Base-by-base conservation (phyloP, 2,113 vertebrate genomes). In the Saccopteryx bilineata region DNA sequence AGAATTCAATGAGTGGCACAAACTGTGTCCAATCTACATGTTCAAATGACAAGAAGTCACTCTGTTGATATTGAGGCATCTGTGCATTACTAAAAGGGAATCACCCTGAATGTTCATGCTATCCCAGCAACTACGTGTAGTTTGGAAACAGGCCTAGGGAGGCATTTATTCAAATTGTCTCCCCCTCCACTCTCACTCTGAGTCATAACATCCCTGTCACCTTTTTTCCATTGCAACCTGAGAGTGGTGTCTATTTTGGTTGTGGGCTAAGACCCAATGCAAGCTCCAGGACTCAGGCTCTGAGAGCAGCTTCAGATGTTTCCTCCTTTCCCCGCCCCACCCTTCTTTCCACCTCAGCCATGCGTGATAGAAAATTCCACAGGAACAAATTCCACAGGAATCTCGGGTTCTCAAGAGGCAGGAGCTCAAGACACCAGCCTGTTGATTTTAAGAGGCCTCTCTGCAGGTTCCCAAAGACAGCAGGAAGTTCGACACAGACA, bases 101-200 rank as follows among this genome's bases (percentile, higher is more conserved):
- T 65, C 61, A 10, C 58, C 26, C n/a, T 61, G 68, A 46, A 87
- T 56, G 71, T 46, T 63, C 24, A 71, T 75, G 61, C 81, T 82
- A 56, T 23, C 79, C 65, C n/a, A 71, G 31, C 52, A 71, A 71
- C n/a, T 6, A 69, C 68, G 54, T 69, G n/a, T 1, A 3, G 61
- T 69, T 94, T 87, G 48, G 80, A 93, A 92, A 26, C 65, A 39
- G 39, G 50, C 33, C 39, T 31, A 71, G 28, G 76, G 54, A 91
- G n/a, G 54, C 19, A 23, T 78, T 71, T 61, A 71, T 83, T 58
- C 23, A 58, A 31, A 71, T 23, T 3, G 9, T 18, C 69, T 90
- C 39, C 46, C 81, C 60, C 39, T 58, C 52, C 15, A 12, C 19
- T 39, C 68, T 39, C 5, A 12, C 61, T 75, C 87, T 79, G 79